Evolutionary conservation across 2,888 invertebrate genomes (phyloP), one percentile per base, ranked within the genome.

Genomic region (Eupithecia subfuscata): DNA sequence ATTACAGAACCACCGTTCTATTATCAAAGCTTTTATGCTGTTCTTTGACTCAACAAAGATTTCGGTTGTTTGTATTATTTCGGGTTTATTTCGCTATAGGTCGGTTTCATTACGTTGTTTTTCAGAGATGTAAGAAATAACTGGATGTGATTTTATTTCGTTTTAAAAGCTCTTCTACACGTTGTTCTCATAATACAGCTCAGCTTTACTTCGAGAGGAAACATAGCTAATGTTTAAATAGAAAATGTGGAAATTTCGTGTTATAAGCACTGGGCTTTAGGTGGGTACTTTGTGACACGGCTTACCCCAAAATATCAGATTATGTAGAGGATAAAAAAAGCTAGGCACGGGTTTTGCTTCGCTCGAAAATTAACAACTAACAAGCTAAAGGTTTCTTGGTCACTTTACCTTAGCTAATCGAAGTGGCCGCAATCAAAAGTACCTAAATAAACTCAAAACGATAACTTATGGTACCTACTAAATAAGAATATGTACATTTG

Each of bases 1-100:
- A 86, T 85, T 84, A 83, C 80, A 82, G 79, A 84, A 84, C 81
- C 80, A 80, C 75, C 77, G 52, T 75, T 76, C 74, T 73, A 78
- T 76, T 80, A 78, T 78, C 70, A 69, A 65, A 64, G 70, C 75
- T 88, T 87, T 86, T 85, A 86, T 73, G 73, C 45, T 60, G 74
- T 70, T 84, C 76, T 78, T 82, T 78, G 77, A 74, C 63, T 80
- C 72, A 78, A 81, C 81, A 73, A 75, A 78, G 76, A 80, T 80
- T 81, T 80, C 48, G 60, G 64, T 67, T 74, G 71, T 68, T 73
- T 64, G 34, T 64, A 56, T 67, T 73, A 71, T 69, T 74, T 60
- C 25, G 64, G 43, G 45, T 72, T 67, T 16, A 68, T 76, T 70
- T 75, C n/a, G 70, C 22, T 68, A 60, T 60, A 60, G 60, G 60